Evolutionary conservation across 1,140 invertebrate species (phyloP), one percentile per base, ranked within the genome.

Genomic region (Theocolax elegans): DNA sequence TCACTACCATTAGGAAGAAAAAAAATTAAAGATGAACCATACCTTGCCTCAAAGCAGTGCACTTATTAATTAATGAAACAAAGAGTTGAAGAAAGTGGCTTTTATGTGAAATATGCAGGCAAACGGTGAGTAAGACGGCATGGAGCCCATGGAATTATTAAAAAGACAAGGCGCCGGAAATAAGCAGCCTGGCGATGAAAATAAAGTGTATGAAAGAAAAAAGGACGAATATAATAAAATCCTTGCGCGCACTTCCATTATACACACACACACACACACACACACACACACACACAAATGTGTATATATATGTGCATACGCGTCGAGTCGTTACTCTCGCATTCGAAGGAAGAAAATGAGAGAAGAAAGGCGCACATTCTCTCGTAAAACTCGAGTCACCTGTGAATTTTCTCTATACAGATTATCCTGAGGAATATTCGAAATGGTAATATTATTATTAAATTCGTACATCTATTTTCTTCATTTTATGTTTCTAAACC

Each of bases 371-470:
- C 21, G 23, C 21, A 25, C 25, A 49, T 25, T 25, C 48, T 49
- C 21, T 49, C 25, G 10, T 49, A 10, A 38, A 23, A 17, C 27
- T 53, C 40, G 13, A n/a, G 46, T 53, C 48, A 53, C 46, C 62
- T 65, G 62, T 21, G 48, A 35, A 35, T 27, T 60, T 74, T 81
- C 79, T 73, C 79, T n/a, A 81, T 79, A 79, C 80, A 80, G 76
- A 81, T 81, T 81, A 80, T 80, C 79, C 74, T 72, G 67, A 63
- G 75, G 19, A 4, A 21, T 21, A 48, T 25, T 23, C 48, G 7
- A 49, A 49, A 49, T 49, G 25, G 25, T 7, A 12, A 9, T 8
- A 2, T 49, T 23, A 25, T 49, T 25, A 49, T 49, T 23, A 49
- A 49, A 49, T 2, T 25, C 8, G 7, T 2, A n/a, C 48, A 25